Percentiles rank a stretch among this genome's conserved stretches.
Conservation (phyloP, 2,888 invertebrate genomes). For the Drosophila putrida region DNA sequence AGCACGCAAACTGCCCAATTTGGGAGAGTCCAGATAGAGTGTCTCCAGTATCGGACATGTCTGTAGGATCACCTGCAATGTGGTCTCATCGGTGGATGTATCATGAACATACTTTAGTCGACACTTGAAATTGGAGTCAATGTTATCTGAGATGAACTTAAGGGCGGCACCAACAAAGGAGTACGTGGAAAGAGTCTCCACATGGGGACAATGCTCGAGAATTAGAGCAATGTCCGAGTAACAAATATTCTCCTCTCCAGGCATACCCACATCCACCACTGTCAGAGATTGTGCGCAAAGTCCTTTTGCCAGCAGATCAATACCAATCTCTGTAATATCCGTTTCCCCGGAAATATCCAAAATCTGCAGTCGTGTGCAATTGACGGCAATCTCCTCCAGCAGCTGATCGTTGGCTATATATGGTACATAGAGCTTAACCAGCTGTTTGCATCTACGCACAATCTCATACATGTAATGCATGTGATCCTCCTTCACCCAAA, state of each 20-base stretch:
- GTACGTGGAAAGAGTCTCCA: conserved; percentile 89
- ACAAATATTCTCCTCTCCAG: conserved; percentile 89
- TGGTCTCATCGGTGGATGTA: conserved; percentile 87
- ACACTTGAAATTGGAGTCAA: conserved; percentile 87
- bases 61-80: conserved; percentile 87
- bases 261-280: conserved; percentile 89
- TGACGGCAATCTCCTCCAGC: conserved; percentile 87
- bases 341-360: conserved; percentile 91
- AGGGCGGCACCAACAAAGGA: conserved; percentile 89
- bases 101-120: conserved; percentile 90
- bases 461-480: conserved; percentile 88
- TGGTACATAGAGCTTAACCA: conserved; percentile 89
- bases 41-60: conserved; percentile 89
- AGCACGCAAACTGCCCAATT: conserved; percentile 84
- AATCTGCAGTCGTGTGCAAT: conserved; percentile 87
- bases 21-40: conserved; percentile 89
- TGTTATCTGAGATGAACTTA: conserved; percentile 86
- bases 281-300: conserved; percentile 87
- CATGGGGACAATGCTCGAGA: conserved; percentile 88
- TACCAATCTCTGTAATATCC: conserved; percentile 89
- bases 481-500: conserved; percentile 91
- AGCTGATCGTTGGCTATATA: conserved; percentile 90
- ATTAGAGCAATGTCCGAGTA: conserved; percentile 89
- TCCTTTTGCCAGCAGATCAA: conserved; percentile 87
- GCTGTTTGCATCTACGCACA: conserved; percentile 87